Base-by-base conservation (phyloP, 2,113 vertebrate species). In the Cynoglossus semilaevis region DNA sequence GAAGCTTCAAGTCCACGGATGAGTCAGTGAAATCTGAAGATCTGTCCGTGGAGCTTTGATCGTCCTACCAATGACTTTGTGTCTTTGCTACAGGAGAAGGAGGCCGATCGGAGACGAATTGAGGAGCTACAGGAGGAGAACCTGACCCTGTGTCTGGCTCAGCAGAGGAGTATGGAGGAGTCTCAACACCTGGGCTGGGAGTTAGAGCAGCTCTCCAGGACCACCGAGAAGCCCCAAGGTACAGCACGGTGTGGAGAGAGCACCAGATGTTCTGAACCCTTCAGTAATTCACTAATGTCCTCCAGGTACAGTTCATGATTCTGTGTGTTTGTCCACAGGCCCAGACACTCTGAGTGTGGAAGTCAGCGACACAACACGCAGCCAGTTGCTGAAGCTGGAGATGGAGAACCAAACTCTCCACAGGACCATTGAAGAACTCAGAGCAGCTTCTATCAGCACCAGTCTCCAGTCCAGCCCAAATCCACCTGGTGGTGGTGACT, bases 161-260 rank as follows among this genome's bases (percentile, higher is more conserved):
- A 97, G 82, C 92, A 94, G 63, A 93, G 95, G 83, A 97, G 94
- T 80, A 94, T 97, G 95, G 93, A 95, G 0, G 94, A 98, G 61
- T 97, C 94, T 0, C 91, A 91, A 9, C 94, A 94, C 53, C 79
- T 98, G 16, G 94, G 94, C 85, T 95, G 95, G 93, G 95, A 98
- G 67, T 84, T 98, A 49, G 95, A 98, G 61, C 95, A 97, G 58
- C 89, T 94, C 34, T 91, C 93, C 48, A 95, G 88, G 86, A 93
- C 81, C 34, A 89, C 90, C 0, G 94, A 95, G 36, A 85, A 92
- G 71, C 88, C 91, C 1, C 91, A 93, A 0, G 92, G 94, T 95
- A 77, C 88, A 6, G n/a, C n/a, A n/a, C n/a, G n/a, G n/a, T n/a
- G n/a, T n/a, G n/a, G n/a, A n/a, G n/a, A n/a, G n/a, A n/a, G n/a